These are phyloP conservation scores for Cheilosia scutellata DNA, from an alignment of 2,888 invertebrate species.

Conservation along the genomic window DNA sequence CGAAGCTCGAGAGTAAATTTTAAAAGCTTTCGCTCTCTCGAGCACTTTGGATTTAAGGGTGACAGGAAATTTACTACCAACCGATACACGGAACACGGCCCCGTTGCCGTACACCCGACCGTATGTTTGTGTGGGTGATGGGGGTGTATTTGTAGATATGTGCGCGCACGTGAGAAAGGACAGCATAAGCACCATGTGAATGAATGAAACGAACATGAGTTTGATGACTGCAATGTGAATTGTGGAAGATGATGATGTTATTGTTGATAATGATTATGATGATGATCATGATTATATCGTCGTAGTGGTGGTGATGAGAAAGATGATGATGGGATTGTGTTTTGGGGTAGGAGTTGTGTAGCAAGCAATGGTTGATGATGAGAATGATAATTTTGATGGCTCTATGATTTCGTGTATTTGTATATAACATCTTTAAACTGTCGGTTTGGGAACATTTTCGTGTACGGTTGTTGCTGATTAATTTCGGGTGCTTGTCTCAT, in stretches of 20 bases:
- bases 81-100: not conserved
- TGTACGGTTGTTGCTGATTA: conserved; percentile 73
- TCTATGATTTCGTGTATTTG: conserved; percentile 75
- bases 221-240: conserved; percentile 75
- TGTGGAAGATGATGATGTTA: conserved; percentile 73
- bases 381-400: conserved; percentile 76
- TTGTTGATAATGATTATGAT: conserved; percentile 69
- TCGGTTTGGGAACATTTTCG: conserved; percentile 74
- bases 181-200: conserved; percentile 69
- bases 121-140: conserved; percentile 52
- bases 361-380: conserved; percentile 70
- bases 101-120: not conserved
- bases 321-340: conserved; percentile 59
- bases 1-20: conserved; percentile 44
- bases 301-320: conserved; percentile 67
- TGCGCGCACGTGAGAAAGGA: conserved; percentile 73
- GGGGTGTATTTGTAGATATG: conserved; percentile 51
- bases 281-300: conserved; percentile 60
- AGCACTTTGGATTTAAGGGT: conserved; percentile 36
- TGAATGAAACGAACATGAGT: conserved; percentile 73
- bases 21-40: conserved; percentile 62
- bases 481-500: conserved; percentile 69
- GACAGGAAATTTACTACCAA: conserved; percentile 69
- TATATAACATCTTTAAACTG: conserved; percentile 75
- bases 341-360: conserved; percentile 53